Evolutionary conservation across 2,113 vertebrate species (phyloP).

Genomic region (Patagioenas fasciata): DNA sequence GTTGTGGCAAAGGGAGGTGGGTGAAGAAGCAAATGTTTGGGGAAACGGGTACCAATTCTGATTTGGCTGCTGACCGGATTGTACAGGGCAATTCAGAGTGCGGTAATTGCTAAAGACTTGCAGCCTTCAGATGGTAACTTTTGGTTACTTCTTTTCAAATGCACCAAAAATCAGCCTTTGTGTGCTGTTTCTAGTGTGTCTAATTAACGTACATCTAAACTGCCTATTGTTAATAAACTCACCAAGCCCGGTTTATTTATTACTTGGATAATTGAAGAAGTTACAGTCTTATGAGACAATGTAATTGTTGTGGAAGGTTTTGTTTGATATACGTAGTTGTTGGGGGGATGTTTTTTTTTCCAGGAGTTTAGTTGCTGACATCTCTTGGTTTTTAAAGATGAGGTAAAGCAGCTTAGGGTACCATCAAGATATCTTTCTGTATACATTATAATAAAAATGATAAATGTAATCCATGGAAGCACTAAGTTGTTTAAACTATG

Average conservation of each 20-base stretch:
- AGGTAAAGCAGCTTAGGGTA: neutral
- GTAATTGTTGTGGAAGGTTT: neutral
- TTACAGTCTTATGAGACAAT: neutral
- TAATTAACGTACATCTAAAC: neutral
- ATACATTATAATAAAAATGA: neutral
- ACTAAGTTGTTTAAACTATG: neutral
- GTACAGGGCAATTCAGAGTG: neutral
- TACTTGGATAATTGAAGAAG: neutral
- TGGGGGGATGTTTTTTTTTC: neutral
- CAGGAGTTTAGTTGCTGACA: neutral
- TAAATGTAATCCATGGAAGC: neutral
- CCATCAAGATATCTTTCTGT: neutral
- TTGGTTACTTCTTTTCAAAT: neutral
- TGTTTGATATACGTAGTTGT: neutral
- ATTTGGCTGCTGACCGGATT: slow-evolving; percentile 45
- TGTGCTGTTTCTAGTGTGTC: neutral
- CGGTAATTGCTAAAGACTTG: neutral
- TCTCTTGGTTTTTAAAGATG: neutral
- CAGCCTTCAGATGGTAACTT: neutral
- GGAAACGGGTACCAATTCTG: slow-evolving; percentile 67
- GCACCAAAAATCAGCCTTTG: neutral
- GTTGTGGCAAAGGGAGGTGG: neutral
- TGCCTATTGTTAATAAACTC: neutral
- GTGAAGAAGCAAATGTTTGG: slow-evolving; percentile 31
- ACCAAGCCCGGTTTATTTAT: neutral